Evolutionary conservation across 2,888 invertebrate genomes (phyloP).

Genomic region (Dolichomitus sp.): DNA sequence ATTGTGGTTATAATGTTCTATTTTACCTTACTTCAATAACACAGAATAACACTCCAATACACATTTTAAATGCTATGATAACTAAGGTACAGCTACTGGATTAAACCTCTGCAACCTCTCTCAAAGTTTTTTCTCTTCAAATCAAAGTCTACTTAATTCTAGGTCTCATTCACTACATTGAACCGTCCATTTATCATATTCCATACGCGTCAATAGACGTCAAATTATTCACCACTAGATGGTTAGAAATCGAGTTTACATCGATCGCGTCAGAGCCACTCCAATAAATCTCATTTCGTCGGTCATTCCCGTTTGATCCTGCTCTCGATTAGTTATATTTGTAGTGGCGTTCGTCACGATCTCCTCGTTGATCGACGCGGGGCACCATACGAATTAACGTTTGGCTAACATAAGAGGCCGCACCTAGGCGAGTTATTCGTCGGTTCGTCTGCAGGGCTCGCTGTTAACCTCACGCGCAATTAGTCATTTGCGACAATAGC

Average conservation of each 20-base stretch:
- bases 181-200: constrained; percentile 32
- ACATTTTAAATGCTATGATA: background rate
- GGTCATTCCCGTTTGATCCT: constrained; percentile 44
- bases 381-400: constrained; percentile 32
- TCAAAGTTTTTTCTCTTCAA: background rate
- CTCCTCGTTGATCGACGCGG: constrained; percentile 1
- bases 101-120: background rate
- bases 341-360: constrained; percentile 33
- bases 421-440: constrained; percentile 30
- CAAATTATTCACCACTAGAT: constrained; percentile 50
- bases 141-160: background rate
- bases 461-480: constrained; percentile 69
- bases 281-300: constrained; percentile 46
- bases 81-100: background rate
- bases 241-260: constrained; percentile 3
- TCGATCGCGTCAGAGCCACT: background rate
- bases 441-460: constrained; percentile 30
- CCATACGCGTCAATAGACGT: constrained; percentile 44
- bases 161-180: background rate
- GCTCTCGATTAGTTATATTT: constrained; percentile 52
- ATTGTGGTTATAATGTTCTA: background rate
- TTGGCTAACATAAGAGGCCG: constrained; percentile 39
- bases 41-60: background rate
- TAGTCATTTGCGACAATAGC: constrained; percentile 80
- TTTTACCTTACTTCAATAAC: background rate